A percentile compares a stretch with the other conserved stretches of the same genome.
phyloP scores from a whole-genome alignment of 2,113 vertebrate species.

The Colius striatus region DNA sequence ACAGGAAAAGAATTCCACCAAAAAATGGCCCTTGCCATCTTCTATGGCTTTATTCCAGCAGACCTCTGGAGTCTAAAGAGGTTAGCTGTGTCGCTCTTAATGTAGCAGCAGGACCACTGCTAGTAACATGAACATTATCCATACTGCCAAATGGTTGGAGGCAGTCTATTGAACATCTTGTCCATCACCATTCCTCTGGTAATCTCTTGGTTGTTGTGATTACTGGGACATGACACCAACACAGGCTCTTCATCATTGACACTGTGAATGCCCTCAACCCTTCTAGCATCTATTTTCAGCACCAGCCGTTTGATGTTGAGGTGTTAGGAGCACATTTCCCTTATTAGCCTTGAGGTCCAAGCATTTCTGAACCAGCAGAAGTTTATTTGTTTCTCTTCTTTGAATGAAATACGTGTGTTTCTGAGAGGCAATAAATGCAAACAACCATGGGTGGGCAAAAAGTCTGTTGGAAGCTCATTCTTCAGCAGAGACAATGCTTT shows the following conservation, averaged over 20 bases:
- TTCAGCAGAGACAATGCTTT: neutral
- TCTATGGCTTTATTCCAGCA: neutral
- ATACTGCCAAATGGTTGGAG: neutral
- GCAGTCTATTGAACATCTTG: neutral
- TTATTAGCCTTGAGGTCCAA: neutral
- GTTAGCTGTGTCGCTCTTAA: neutral
- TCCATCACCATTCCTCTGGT: neutral
- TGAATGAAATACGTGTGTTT: constrained; percentile 23
- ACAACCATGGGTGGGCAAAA: neutral
- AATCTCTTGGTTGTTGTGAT: rapidly evolving
- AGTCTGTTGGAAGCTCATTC: neutral
- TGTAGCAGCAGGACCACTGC: neutral
- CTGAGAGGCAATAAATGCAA: neutral
- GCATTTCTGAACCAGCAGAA: constrained; percentile 4
- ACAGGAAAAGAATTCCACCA: neutral
- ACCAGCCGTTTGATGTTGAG: neutral
- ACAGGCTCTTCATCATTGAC: neutral
- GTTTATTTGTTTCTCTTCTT: constrained; percentile 18
- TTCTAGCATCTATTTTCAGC: neutral
- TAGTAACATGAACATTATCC: neutral
- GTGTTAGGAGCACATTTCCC: constrained; percentile 16
- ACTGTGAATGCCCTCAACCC: neutral
- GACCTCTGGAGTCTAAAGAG: neutral
- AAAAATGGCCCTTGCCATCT: neutral
- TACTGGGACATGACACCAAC: neutral